phyloP scores from a whole-genome alignment of 2,113 vertebrate species.

The Apaloderma vittatum region DNA sequence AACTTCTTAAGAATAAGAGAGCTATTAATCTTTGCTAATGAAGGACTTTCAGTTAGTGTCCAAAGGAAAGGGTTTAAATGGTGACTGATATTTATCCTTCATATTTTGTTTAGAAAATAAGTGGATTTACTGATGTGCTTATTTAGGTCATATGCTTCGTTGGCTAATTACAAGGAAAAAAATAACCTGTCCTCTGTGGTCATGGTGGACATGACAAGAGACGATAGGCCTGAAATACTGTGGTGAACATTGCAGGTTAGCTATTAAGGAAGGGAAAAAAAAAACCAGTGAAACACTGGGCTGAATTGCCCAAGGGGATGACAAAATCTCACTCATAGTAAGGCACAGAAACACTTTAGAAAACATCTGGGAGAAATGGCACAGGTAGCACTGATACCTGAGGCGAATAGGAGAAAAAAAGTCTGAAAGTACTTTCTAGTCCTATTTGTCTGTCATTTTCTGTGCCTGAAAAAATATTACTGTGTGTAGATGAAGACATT shows the following conservation, averaged over 20 bases:
- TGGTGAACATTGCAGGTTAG: not conserved
- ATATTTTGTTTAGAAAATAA: not conserved
- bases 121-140: not conserved
- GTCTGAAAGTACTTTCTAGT: not conserved
- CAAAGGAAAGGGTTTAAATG: not conserved
- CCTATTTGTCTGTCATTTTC: not conserved
- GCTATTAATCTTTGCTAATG: not conserved
- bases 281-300: not conserved
- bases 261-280: not conserved
- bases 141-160: not conserved
- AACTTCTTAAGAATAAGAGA: not conserved
- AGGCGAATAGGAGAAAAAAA: not conserved
- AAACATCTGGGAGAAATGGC: not conserved
- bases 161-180: not conserved
- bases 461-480: not conserved
- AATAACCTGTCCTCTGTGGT: not conserved
- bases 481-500: not conserved
- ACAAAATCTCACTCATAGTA: not conserved
- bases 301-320: not conserved
- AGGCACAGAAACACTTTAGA: not conserved
- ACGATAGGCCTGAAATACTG: not conserved
- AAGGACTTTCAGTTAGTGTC: not conserved
- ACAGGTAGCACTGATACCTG: not conserved
- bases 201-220: not conserved
- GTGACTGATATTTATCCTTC: not conserved